Evolutionary conservation across 2,113 vertebrate genomes (phyloP).

Genomic region (Scopus umbretta): DNA sequence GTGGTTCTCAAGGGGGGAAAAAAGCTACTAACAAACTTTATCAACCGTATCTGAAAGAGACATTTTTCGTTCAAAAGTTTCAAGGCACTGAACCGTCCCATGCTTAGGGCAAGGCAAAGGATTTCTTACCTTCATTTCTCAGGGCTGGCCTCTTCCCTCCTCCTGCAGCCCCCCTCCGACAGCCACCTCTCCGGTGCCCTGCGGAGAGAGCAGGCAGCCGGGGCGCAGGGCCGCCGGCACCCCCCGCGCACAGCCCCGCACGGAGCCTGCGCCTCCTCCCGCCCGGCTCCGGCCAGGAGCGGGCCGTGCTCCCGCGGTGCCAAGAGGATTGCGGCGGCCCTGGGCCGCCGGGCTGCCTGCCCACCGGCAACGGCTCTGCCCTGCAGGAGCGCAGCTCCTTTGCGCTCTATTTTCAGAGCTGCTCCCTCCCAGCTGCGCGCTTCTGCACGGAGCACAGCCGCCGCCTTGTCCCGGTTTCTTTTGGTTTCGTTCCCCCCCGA

Average conservation of each 20-base stretch:
- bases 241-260: not conserved
- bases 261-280: rapidly evolving
- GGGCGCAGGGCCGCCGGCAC: not conserved
- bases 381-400: not conserved
- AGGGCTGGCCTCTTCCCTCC: not conserved
- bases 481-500: not conserved
- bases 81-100: not conserved
- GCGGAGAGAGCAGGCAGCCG: too few species aligned
- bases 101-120: not conserved
- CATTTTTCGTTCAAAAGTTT: rapidly evolving
- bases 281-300: too few species aligned
- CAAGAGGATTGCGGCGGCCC: not conserved
- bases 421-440: not conserved
- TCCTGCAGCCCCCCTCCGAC: not conserved
- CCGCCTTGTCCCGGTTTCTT: not conserved
- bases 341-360: not conserved
- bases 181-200: not conserved
- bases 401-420: not conserved
- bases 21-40: not conserved
- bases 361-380: not conserved
- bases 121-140: slow-evolving; percentile 1
- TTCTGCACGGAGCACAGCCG: not conserved
- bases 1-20: not conserved
- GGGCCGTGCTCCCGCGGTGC: rapidly evolving
- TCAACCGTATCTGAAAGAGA: not conserved